Base-by-base conservation (phyloP, 2,888 invertebrate genomes). In the Eudemis profundana region DNA sequence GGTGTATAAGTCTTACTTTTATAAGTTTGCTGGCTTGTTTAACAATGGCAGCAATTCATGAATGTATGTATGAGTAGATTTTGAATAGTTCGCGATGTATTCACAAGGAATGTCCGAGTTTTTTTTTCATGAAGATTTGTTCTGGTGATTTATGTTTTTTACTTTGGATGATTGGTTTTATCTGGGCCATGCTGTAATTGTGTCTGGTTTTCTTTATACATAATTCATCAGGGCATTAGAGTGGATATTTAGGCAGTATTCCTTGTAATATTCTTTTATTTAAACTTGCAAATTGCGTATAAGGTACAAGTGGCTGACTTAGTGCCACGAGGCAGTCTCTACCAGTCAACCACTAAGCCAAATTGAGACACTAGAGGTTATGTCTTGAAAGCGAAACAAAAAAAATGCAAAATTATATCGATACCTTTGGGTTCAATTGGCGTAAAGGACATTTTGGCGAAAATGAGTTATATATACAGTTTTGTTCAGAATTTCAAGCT, bases 31-130 rank as follows among this genome's bases (percentile, higher is more conserved):
- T n/a, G 7, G 14, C 47, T 65, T 59, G 68, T 72, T 71, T 71
- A 73, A 74, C 73, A 73, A 72, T 72, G 66, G 74, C 61, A 67
- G 64, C 71, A 68, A 70, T 73, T 72, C 73, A 74, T 74, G 72
- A 71, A 74, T 74, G 71, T 67, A 74, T 74, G 72, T 61, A 74
- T 73, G 74, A 69, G 64, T 67, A 69, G 72, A 69, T 73, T 73
- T 70, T 59, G 72, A 68, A 72, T 71, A 70, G 72, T 71, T 74
- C 67, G 57, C 69, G 66, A 60, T 53, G 46, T 66, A 69, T 71
- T 63, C 68, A 66, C 68, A 49, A 63, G 63, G 51, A 67, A 65
- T 62, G 69, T 72, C 69, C 62, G 59, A 67, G 60, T 3, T 29
- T 61, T 60, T 66, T 70, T 67, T 67, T 56, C 66, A 68, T 71